Evolutionary conservation across 2,797 vertebrate genomes (phyloP).

Genomic region (Paramormyrops hopkinsi): DNA sequence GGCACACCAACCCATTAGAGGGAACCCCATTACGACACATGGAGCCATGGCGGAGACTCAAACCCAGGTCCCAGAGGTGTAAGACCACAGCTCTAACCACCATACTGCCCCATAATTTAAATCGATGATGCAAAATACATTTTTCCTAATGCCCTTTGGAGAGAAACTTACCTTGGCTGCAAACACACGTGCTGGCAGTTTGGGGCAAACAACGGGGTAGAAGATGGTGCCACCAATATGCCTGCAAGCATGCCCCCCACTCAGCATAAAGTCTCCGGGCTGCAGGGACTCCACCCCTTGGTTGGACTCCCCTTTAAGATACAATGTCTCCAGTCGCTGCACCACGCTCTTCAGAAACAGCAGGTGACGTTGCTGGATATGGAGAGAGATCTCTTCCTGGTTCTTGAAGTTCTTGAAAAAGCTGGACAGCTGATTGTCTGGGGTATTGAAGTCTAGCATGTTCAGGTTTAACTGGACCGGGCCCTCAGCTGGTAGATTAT

Average conservation of each 20-base stretch:
- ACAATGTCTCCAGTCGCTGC: conserved; percentile 36
- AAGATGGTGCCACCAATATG: conserved; percentile 53
- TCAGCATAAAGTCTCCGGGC: conserved; percentile 52
- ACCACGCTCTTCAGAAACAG: conserved; percentile 51
- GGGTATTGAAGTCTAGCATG: conserved; percentile 50
- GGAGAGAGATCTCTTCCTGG: conserved; percentile 39
- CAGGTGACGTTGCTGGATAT: conserved; percentile 52
- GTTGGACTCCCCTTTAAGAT: conserved; percentile 31
- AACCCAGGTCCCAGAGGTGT: neutral
- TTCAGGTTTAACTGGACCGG: conserved; percentile 23
- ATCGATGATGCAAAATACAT: neutral
- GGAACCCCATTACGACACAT: neutral
- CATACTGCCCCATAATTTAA: neutral
- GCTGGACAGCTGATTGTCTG: conserved; percentile 46
- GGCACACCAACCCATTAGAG: neutral
- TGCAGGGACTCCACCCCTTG: conserved; percentile 30
- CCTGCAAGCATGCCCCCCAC: conserved; percentile 36
- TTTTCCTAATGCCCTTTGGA: neutral
- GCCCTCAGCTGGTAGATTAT: neutral
- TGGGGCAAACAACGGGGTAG: conserved; percentile 49
- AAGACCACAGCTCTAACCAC: neutral
- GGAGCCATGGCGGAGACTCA: neutral
- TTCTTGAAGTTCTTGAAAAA: conserved; percentile 43
- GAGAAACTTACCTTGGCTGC: conserved; percentile 61
- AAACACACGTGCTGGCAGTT: conserved; percentile 47